A percentile compares a stretch with the other conserved stretches of the same genome.
These are phyloP conservation scores for Diceros bicornis DNA, from an alignment of 2,797 vertebrate species.

Conservation along the genomic window DNA sequence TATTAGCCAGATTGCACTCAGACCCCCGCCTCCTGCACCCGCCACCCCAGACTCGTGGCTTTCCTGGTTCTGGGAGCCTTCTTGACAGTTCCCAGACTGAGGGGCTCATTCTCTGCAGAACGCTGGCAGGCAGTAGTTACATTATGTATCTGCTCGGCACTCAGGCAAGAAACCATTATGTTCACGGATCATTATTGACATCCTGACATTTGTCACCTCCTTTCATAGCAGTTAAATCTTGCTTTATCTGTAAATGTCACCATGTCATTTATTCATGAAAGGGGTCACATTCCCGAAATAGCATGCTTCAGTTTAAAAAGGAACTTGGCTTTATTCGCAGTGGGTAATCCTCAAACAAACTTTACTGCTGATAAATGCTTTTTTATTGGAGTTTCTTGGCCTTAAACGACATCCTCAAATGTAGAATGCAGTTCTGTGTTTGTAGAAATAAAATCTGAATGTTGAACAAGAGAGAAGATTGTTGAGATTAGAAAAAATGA, in stretches of 20 bases:
- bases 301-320: slow-evolving; percentile 87
- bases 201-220: slow-evolving; percentile 93
- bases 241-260: slow-evolving; percentile 94
- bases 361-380: slow-evolving; percentile 88
- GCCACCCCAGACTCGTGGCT: background rate
- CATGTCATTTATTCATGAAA: slow-evolving; percentile 93
- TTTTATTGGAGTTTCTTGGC: slow-evolving; percentile 85
- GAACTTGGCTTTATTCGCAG: slow-evolving; percentile 88
- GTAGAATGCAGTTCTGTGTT: slow-evolving; percentile 80
- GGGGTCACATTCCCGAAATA: slow-evolving; percentile 92
- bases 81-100: background rate
- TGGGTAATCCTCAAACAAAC: slow-evolving; percentile 91
- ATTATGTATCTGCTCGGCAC: slow-evolving; percentile 89
- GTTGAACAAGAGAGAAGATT: slow-evolving; percentile 80
- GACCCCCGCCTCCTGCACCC: background rate
- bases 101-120: slow-evolving; percentile 80
- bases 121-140: slow-evolving; percentile 86
- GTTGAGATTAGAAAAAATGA: slow-evolving; percentile 79
- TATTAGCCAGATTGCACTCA: slow-evolving; percentile 68
- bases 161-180: slow-evolving; percentile 91
- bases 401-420: slow-evolving; percentile 85
- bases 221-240: slow-evolving; percentile 93
- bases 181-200: slow-evolving; percentile 93
- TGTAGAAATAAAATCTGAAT: slow-evolving; percentile 85
- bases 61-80: background rate